A percentile compares a stretch with the other conserved stretches of the same genome.
These are phyloP conservation scores for Synanthedon tipuliformis DNA, from an alignment of 2,888 invertebrate genomes.

Conservation along the genomic window DNA sequence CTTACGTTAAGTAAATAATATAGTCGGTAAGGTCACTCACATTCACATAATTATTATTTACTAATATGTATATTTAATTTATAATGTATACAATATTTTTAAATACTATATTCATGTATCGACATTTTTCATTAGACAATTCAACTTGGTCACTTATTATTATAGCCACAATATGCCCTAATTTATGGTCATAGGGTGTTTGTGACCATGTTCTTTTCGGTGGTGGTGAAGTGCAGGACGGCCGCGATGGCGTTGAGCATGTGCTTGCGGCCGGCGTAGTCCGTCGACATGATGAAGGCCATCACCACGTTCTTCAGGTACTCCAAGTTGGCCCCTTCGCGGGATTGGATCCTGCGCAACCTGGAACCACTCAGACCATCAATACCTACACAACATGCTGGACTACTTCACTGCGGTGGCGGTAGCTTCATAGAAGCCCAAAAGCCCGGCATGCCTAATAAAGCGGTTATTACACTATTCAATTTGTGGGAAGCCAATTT, in stretches of 20 bases:
- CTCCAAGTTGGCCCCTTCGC: constrained; percentile 89
- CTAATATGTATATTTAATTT: no score
- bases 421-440: no score
- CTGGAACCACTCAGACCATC: no score
- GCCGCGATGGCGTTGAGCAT: constrained; percentile 92
- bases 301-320: constrained; percentile 92
- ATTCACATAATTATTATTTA: no score
- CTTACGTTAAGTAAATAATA: no score
- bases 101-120: background rate
- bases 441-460: no score
- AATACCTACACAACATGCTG: no score
- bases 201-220: constrained; percentile 70
- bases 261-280: constrained; percentile 76
- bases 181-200: constrained; percentile 19
- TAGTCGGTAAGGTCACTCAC: no score
- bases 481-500: no score
- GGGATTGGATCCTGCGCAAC: constrained; percentile 77
- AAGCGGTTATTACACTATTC: no score
- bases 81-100: background rate
- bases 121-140: background rate
- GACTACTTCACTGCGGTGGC: no score
- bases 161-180: no score
- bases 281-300: constrained; percentile 79
- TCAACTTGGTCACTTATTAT: background rate
- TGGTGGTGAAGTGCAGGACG: constrained; percentile 81